Percentiles rank a stretch among this genome's conserved stretches.
Conservation (phyloP, 2,113 vertebrate species). For the Tonatia bakeri region DNA sequence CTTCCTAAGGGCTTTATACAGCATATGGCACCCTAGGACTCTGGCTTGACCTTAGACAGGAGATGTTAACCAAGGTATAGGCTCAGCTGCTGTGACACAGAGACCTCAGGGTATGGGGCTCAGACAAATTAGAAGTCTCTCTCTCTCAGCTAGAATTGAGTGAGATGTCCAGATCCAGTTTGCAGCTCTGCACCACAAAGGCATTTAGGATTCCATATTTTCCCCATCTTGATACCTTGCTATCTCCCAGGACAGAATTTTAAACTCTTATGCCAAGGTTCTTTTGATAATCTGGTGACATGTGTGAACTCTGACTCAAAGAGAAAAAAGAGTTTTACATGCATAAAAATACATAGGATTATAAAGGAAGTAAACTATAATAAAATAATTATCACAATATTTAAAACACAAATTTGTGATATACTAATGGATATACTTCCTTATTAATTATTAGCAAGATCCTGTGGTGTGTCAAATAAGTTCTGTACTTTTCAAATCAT, state of each 20-base stretch:
- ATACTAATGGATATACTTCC: background rate
- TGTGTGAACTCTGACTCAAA: background rate
- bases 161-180: background rate
- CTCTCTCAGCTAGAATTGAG: background rate
- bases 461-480: background rate
- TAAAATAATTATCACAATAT: slow-evolving; percentile 5
- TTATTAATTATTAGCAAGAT: slow-evolving; percentile 3
- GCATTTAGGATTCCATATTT: background rate
- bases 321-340: background rate
- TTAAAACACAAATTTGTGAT: slow-evolving; percentile 28
- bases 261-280: background rate
- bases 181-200: background rate
- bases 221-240: background rate
- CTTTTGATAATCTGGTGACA: background rate
- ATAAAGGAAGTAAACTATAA: background rate
- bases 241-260: background rate
- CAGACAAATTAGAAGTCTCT: background rate
- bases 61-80: background rate
- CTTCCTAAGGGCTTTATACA: background rate
- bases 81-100: background rate
- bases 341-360: background rate
- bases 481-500: background rate
- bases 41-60: background rate
- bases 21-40: background rate
- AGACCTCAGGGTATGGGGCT: background rate